phyloP scores from a whole-genome alignment of 53 echinoderm and acorn worm species.

The Zoroaster sp. region DNA sequence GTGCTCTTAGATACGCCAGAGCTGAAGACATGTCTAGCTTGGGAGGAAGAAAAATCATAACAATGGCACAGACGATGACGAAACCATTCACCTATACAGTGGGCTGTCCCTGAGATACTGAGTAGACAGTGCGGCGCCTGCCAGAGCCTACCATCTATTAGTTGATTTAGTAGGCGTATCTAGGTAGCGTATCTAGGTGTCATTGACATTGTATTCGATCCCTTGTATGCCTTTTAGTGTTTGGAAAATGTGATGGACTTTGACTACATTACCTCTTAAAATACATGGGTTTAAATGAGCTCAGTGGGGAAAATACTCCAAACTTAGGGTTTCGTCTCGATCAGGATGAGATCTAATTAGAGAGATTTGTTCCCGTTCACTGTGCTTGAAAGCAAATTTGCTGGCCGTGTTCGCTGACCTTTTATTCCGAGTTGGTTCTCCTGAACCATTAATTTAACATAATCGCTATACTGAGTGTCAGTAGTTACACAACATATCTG shows the following conservation, averaged over 20 bases:
- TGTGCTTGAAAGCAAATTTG: too few species aligned
- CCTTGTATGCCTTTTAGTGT: neutral
- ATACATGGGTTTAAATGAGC: constrained; percentile 9
- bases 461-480: too few species aligned
- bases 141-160: constrained; percentile 11
- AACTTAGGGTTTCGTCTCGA: too few species aligned
- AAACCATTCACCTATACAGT: constrained; percentile 19
- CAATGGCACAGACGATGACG: constrained; percentile 22
- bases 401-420: too few species aligned
- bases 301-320: neutral
- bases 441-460: too few species aligned
- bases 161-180: neutral
- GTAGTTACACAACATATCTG: too few species aligned
- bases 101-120: constrained; percentile 7
- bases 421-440: too few species aligned
- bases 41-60: constrained; percentile 30
- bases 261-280: neutral
- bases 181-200: constrained; percentile 7
- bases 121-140: constrained; percentile 31
- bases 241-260: neutral
- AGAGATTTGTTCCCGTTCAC: too few species aligned
- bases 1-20: constrained; percentile 49
- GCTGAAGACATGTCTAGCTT: constrained; percentile 32
- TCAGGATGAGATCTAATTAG: too few species aligned
- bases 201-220: constrained; percentile 12